Percentiles rank a stretch among this genome's conserved stretches.
Evolutionary conservation across 2,888 invertebrate genomes (phyloP).

Genomic region (Ectemnius cavifrons): DNA sequence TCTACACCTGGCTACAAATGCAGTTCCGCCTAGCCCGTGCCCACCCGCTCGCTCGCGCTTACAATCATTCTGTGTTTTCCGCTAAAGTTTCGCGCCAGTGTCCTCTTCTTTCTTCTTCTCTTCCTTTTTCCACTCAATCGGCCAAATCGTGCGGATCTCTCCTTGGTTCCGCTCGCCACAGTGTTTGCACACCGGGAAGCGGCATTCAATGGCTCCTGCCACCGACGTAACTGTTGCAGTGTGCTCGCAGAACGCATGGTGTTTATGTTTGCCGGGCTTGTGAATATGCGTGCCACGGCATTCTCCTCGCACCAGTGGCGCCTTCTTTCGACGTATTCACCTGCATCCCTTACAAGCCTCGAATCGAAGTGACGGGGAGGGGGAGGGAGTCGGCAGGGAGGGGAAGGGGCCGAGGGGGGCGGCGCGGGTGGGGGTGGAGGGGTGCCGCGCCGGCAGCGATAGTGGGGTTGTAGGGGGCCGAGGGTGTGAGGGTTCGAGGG

Average conservation of each 20-base stretch:
- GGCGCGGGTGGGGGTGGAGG: slow-evolving; percentile 35
- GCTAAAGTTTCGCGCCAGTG: slow-evolving; percentile 55
- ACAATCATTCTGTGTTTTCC: slow-evolving; percentile 45
- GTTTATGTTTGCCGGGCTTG: slow-evolving; percentile 64
- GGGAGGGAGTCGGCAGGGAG: slow-evolving; percentile 16
- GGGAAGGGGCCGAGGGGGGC: slow-evolving; percentile 20
- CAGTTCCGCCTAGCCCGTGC: not conserved
- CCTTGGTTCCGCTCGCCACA: slow-evolving; percentile 16
- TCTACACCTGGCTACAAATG: not conserved
- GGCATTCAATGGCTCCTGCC: no score
- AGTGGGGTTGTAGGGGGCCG: slow-evolving; percentile 39
- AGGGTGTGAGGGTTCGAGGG: slow-evolving; percentile 29
- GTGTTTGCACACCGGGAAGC: slow-evolving; percentile 5
- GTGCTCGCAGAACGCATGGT: slow-evolving; percentile 47
- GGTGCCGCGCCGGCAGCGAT: slow-evolving; percentile 6
- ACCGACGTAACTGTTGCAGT: no score
- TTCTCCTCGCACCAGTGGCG: slow-evolving; percentile 63
- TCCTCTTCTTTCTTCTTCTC: slow-evolving; percentile 29
- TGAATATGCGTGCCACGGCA: slow-evolving; percentile 60
- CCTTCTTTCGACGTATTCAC: slow-evolving; percentile 59
- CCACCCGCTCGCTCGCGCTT: slow-evolving; percentile 27
- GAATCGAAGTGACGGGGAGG: slow-evolving; percentile 21
- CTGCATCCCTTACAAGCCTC: slow-evolving; percentile 28
- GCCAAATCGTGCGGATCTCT: slow-evolving; percentile 4
- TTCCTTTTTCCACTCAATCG: slow-evolving; percentile 6